Percentiles rank a stretch among this genome's conserved stretches.
phyloP scores from a whole-genome alignment of 2,888 invertebrate genomes.

The Ptycholaimellus sp. region DNA sequence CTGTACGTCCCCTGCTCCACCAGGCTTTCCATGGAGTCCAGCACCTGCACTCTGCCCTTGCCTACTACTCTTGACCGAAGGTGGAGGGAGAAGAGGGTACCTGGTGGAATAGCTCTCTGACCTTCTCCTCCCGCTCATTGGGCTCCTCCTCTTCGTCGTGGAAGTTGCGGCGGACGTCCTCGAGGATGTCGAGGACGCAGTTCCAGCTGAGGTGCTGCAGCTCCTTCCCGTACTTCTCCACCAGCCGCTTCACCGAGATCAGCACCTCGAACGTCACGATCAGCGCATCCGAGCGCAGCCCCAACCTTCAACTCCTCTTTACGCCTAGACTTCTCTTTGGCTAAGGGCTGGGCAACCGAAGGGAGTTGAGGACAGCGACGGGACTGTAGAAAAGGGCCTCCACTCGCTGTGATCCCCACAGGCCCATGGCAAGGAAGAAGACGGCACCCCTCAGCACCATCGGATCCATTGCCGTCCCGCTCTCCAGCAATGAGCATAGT shows the following conservation, averaged over 20 bases:
- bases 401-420: constrained; percentile 56
- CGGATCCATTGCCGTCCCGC: too few relatives aligned
- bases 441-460: constrained; percentile 40
- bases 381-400: constrained; percentile 50
- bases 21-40: constrained; percentile 50
- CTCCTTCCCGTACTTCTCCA: constrained; percentile 43
- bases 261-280: constrained; percentile 41
- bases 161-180: not conserved
- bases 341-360: too few relatives aligned
- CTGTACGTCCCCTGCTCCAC: constrained; percentile 46
- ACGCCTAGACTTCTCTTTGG: too few relatives aligned
- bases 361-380: constrained; percentile 56
- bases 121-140: too few relatives aligned
- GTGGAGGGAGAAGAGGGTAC: too few relatives aligned
- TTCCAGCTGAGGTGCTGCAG: constrained; percentile 62
- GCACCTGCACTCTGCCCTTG: too few relatives aligned
- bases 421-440: constrained; percentile 68
- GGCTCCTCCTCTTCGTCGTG: constrained; percentile 39
- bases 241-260: constrained; percentile 49
- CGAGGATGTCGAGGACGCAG: constrained; percentile 48
- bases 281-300: not conserved
- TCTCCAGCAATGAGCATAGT: too few relatives aligned
- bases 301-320: too few relatives aligned
- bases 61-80: too few relatives aligned
- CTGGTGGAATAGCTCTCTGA: too few relatives aligned